Conservation (phyloP, 2,113 vertebrate species). For the Chiloscyllium plagiosum region DNA sequence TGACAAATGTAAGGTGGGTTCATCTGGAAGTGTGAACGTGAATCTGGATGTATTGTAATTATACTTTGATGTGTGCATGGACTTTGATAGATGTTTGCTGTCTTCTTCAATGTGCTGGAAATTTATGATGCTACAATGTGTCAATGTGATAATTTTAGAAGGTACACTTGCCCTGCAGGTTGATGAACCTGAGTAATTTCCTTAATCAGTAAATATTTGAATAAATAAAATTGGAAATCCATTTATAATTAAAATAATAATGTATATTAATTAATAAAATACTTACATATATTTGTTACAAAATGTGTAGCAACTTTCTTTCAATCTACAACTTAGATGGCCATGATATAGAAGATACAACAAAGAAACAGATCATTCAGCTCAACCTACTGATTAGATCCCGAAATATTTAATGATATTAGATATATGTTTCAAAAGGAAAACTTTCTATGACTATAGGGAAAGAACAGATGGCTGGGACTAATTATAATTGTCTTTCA, state of each 20-base stretch:
- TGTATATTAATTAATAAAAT: too few species aligned
- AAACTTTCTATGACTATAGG: neutral
- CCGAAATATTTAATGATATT: neutral
- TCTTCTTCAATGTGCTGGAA: neutral
- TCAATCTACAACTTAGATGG: neutral
- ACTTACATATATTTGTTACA: neutral
- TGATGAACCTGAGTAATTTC: neutral
- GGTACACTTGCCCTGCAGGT: neutral
- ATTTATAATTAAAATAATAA: too few species aligned
- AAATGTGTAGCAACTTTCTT: neutral
- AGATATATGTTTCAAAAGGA: neutral
- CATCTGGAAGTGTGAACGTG: neutral
- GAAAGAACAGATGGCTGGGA: neutral
- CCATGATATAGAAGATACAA: neutral
- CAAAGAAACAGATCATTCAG: neutral
- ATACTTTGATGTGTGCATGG: neutral
- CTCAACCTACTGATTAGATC: neutral
- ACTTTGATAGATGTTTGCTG: neutral
- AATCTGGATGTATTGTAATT: neutral
- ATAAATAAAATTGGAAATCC: neutral
- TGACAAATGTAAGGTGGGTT: neutral
- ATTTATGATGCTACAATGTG: too few species aligned
- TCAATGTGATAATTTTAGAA: neutral
- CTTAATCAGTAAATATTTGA: neutral
- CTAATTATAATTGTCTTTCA: neutral